These are phyloP conservation scores for Galerucella pusilla DNA, from an alignment of 2,888 invertebrate genomes.

Conservation along the genomic window DNA sequence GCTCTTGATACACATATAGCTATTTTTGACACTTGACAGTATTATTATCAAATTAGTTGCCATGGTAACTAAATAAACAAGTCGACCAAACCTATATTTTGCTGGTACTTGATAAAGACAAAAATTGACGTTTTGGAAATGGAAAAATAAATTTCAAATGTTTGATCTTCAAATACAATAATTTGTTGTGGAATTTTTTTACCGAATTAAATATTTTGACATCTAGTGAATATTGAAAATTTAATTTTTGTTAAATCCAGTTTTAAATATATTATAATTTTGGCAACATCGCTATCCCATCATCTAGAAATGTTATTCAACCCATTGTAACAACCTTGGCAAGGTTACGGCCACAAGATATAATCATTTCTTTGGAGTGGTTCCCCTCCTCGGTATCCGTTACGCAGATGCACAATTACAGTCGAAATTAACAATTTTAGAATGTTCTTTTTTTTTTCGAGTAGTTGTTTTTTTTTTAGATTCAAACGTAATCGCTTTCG, in stretches of 20 bases:
- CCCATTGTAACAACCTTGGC: conserved; percentile 61
- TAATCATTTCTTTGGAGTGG: conserved; percentile 28
- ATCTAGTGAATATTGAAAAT: no score
- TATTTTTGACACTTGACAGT: no score
- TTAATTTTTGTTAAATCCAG: no score
- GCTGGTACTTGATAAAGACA: no score
- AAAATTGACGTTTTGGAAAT: no score
- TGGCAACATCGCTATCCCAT: conserved; percentile 41
- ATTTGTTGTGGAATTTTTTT: no score
- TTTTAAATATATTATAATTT: conserved; percentile 21
- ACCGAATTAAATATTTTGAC: no score
- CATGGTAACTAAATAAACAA: background rate
- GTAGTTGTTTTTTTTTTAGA: conserved; percentile 16
- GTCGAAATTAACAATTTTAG: conserved; percentile 43
- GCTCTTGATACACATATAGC: no score
- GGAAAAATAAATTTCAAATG: no score
- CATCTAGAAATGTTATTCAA: conserved; percentile 57
- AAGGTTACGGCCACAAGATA: conserved; percentile 57
- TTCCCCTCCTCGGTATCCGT: conserved; percentile 30
- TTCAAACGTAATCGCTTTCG: conserved; percentile 43
- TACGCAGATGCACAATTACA: conserved; percentile 46
- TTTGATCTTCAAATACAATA: no score
- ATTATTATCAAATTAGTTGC: no score
- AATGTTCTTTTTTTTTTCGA: conserved; percentile 42
- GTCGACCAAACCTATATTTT: no score